Evolutionary conservation across 2,888 invertebrate genomes (phyloP).

Genomic region (Rhagonycha fulva): DNA sequence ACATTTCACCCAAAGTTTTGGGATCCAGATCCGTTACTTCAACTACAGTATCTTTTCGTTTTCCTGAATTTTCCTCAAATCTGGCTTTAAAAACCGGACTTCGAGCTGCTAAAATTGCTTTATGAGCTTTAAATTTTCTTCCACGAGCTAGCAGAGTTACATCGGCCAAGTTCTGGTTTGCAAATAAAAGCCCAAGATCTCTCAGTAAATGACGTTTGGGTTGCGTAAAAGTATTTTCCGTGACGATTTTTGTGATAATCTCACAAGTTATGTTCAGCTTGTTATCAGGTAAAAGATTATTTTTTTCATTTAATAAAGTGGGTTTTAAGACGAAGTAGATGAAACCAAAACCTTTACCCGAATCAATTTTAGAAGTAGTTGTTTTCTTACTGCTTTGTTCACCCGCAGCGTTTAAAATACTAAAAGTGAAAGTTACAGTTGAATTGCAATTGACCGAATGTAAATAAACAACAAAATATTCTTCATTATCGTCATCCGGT

Average conservation of each 20-base stretch:
- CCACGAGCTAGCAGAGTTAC: constrained; percentile 93
- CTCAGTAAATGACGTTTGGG: constrained; percentile 93
- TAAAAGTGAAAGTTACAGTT: background rate
- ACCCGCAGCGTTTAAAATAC: background rate
- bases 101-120: constrained; percentile 97
- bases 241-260: background rate
- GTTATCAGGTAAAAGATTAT: background rate
- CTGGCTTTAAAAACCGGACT: constrained; percentile 99
- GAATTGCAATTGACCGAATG: background rate
- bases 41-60: constrained; percentile 93
- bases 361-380: too few relatives aligned
- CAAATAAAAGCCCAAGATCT: constrained; percentile 93
- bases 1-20: constrained; percentile 96
- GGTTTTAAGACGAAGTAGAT: background rate
- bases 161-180: constrained; percentile 96
- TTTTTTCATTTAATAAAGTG: background rate
- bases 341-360: background rate
- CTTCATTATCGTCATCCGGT: background rate
- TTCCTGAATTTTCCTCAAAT: constrained; percentile 99
- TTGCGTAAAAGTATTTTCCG: too few relatives aligned
- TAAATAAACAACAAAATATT: background rate
- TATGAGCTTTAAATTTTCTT: constrained; percentile 92
- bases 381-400: background rate
- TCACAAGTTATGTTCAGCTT: background rate
- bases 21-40: constrained; percentile 98